These are phyloP conservation scores for Acleris literana DNA, from an alignment of 2,888 invertebrate genomes.

Conservation along the genomic window DNA sequence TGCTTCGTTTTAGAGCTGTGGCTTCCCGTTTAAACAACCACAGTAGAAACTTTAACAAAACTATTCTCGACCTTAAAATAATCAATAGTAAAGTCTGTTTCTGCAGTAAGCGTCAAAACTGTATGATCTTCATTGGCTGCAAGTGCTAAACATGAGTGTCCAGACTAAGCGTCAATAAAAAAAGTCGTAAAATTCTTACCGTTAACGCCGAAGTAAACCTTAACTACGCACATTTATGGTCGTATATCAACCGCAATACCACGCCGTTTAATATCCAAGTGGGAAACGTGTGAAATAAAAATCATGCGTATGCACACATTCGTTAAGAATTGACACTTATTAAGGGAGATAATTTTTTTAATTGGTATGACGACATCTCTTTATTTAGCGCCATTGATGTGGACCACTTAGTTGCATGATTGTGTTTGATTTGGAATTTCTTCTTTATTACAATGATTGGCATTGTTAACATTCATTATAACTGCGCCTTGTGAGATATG, in stretches of 20 bases:
- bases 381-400: constrained; percentile 63
- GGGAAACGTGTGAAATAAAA: constrained; percentile 81
- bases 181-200: constrained; percentile 69
- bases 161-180: constrained; percentile 82
- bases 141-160: constrained; percentile 73
- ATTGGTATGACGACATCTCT: constrained; percentile 82
- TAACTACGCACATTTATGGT: constrained; percentile 50
- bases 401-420: constrained; percentile 63
- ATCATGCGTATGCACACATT: constrained; percentile 82
- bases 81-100: constrained; percentile 50
- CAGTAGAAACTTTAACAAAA: constrained; percentile 41
- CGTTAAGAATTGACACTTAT: constrained; percentile 84
- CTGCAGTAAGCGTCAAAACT: constrained; percentile 43
- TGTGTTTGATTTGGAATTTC: constrained; percentile 75
- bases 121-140: constrained; percentile 66
- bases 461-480: constrained; percentile 40
- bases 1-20: constrained; percentile 58
- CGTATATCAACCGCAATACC: constrained; percentile 42
- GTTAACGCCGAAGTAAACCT: constrained; percentile 54
- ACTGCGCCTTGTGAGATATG: constrained; percentile 13
- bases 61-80: constrained; percentile 48
- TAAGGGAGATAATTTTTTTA: constrained; percentile 82
- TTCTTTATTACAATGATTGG: constrained; percentile 55
- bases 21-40: constrained; percentile 36
- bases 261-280: constrained; percentile 55